Evolutionary conservation across 2,797 vertebrate genomes (phyloP).

Genomic region (Pseudopleuronectes americanus): DNA sequence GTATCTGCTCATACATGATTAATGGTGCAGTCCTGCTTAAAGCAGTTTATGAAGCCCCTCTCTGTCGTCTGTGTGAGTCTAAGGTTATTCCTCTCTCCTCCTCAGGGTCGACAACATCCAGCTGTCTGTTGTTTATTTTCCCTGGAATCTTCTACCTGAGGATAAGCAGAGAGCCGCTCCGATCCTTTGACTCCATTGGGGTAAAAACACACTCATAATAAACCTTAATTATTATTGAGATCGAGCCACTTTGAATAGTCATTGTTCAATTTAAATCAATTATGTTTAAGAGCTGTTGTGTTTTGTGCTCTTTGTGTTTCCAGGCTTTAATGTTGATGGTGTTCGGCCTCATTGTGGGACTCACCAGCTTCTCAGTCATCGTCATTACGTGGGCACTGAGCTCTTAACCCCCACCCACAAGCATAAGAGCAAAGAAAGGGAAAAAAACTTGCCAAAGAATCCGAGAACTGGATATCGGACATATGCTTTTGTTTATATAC

Average conservation of each 20-base stretch:
- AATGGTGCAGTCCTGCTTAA: slow-evolving; percentile 44
- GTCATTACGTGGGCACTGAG: slow-evolving; percentile 84
- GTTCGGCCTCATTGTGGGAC: slow-evolving; percentile 88
- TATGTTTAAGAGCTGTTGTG: neutral
- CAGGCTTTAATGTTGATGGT: slow-evolving; percentile 81
- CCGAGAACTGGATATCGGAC: slow-evolving; percentile 6
- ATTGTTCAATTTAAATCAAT: neutral
- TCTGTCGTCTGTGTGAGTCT: slow-evolving; percentile 8
- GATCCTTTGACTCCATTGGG: slow-evolving; percentile 87
- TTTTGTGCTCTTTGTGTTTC: slow-evolving; percentile 33
- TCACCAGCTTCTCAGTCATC: slow-evolving; percentile 88
- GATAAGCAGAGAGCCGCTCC: slow-evolving; percentile 85
- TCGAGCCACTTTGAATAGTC: neutral
- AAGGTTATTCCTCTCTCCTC: slow-evolving; percentile 27
- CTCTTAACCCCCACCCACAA: slow-evolving; percentile 52
- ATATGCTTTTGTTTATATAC: slow-evolving; percentile 33
- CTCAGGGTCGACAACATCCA: slow-evolving; percentile 92
- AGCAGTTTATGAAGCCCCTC: slow-evolving; percentile 38
- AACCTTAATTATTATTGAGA: neutral
- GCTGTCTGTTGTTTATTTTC: slow-evolving; percentile 92
- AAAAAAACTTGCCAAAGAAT: slow-evolving; percentile 37
- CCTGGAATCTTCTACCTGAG: slow-evolving; percentile 94
- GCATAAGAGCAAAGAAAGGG: slow-evolving; percentile 28
- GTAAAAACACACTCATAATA: slow-evolving; percentile 76
- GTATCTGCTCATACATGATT: slow-evolving; percentile 51